Base-by-base conservation (phyloP, 2,888 invertebrate genomes). In the Pelosia muscerda region DNA sequence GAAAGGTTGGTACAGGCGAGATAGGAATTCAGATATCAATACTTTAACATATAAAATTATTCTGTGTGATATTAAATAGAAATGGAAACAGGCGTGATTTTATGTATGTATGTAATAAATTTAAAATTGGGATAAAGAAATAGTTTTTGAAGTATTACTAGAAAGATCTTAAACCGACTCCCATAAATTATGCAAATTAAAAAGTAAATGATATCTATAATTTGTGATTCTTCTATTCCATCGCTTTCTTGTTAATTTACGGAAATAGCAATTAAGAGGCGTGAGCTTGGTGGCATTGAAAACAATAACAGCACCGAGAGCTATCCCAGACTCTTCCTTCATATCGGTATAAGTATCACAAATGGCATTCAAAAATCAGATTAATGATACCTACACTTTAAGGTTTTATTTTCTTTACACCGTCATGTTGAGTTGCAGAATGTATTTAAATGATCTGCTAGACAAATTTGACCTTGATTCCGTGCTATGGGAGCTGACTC, bases 391-490 rank as follows among this genome's bases (percentile, higher is more conserved):
- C 1, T 2, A 15, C 0, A 5, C 0, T 2, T 26, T 85, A 82
- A 72, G 76, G 81, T 66, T 42, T 19, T 69, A 68, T 78, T 82
- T 78, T 10, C 59, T 59, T 64, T 78, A 69, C 5, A 34, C 25
- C 4, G 6, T 42, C 66, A 63, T 60, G 68, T 72, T 74, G 73
- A 82, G 74, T 79, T 84, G 82, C 76, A 79, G 81, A 79, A 82
- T 81, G 86, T 86, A 88, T 89, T 88, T 86, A 84, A 88, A 88
- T 88, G 88, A 90, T 89, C 92, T 87, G 86, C 88, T 86, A 88
- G 90, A 91, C 89, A 88, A 91, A 89, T 90, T 90, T 91, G 91
- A 94, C 93, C 93, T 90, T 92, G 92, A 93, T 93, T 92, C 90
- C 81, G 84, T 63, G 83, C 78, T 83, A 86, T 88, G 90, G 86